These are phyloP conservation scores for Steatornis caripensis DNA, from an alignment of 2,113 vertebrate genomes.

Conservation along the genomic window DNA sequence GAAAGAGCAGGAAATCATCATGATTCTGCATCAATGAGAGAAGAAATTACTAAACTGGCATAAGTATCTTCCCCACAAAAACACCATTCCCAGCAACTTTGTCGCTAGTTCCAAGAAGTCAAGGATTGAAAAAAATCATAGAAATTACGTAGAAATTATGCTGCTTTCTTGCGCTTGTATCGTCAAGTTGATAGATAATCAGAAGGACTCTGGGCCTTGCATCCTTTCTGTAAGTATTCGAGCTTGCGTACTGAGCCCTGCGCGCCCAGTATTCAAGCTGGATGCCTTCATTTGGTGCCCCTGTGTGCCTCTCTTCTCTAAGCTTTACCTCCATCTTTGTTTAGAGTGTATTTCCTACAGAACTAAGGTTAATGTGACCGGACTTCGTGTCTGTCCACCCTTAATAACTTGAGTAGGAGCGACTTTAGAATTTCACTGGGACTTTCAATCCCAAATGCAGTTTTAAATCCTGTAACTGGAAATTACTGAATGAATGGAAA, in stretches of 20 bases:
- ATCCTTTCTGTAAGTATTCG: background rate
- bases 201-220: background rate
- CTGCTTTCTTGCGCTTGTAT: background rate
- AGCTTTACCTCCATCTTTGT: background rate
- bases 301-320: background rate
- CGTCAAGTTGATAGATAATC: background rate
- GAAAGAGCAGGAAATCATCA: background rate
- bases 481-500: background rate
- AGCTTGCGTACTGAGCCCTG: background rate
- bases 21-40: background rate
- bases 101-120: background rate
- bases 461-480: background rate
- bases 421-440: background rate
- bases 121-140: background rate
- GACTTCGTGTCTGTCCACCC: background rate
- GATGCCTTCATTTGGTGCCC: background rate
- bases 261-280: background rate
- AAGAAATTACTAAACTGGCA: background rate
- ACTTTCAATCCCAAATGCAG: background rate
- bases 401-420: background rate
- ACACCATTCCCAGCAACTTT: background rate
- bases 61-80: background rate
- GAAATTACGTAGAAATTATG: background rate
- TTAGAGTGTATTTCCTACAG: background rate
- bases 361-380: background rate